These are phyloP conservation scores for Canis aureus DNA, from an alignment of 2,113 vertebrate genomes.

Conservation along the genomic window DNA sequence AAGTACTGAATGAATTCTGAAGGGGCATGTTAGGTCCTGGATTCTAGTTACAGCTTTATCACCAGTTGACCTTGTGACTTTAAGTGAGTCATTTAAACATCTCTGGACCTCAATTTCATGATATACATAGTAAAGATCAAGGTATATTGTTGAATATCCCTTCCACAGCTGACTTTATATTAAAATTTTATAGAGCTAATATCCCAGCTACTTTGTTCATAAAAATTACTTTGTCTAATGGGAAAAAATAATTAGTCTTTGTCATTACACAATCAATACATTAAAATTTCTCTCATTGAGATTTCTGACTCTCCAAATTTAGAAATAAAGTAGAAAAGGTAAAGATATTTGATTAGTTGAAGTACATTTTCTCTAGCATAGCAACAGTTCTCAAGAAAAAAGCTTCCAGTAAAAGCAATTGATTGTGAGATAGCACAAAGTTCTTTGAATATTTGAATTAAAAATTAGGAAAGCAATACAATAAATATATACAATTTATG, in stretches of 20 bases:
- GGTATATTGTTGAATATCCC: neutral
- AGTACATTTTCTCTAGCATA: neutral
- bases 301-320: neutral
- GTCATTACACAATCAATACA: neutral
- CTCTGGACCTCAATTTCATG: neutral
- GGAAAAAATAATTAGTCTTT: neutral
- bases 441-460: neutral
- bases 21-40: neutral
- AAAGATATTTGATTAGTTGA: neutral
- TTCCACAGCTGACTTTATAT: neutral
- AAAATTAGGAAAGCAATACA: neutral
- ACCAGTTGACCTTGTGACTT: neutral
- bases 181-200: neutral
- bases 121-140: neutral
- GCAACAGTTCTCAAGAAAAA: neutral
- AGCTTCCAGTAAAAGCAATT: neutral
- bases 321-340: neutral
- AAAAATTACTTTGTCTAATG: neutral
- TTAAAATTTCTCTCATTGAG: neutral
- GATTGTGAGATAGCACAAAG: neutral
- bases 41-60: neutral
- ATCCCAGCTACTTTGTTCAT: neutral
- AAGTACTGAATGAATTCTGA: neutral
- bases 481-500: neutral
- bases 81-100: neutral